Percentiles rank a stretch among this genome's conserved stretches.
Conservation (phyloP, 2,888 invertebrate species). For the Lasioglossum lativentre region DNA sequence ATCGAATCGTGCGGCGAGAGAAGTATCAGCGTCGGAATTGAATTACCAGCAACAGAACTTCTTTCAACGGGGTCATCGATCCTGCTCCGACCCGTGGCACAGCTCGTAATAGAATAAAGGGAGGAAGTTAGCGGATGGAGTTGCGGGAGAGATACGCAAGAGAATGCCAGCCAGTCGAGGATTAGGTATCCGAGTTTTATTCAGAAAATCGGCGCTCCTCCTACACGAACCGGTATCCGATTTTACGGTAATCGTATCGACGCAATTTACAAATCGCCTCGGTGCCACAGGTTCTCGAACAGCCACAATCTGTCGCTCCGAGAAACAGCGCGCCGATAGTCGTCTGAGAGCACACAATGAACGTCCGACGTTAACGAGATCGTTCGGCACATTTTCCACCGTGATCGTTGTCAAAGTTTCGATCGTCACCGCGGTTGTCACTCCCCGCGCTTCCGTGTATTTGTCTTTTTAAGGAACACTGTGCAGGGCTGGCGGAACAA, state of each 20-base stretch:
- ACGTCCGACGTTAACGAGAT: background rate
- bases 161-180: no score
- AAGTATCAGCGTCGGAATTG: background rate
- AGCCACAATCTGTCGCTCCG: background rate
- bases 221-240: background rate
- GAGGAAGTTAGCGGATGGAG: background rate
- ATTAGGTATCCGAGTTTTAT: slow-evolving; percentile 33
- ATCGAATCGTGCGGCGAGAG: background rate
- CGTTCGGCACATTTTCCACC: background rate
- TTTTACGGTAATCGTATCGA: background rate
- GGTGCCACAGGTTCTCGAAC: background rate
- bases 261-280: slow-evolving; percentile 1
- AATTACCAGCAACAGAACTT: background rate
- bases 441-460: background rate
- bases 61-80: background rate
- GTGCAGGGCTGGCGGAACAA: background rate
- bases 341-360: background rate
- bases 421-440: background rate
- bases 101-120: background rate
- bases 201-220: slow-evolving; percentile 37
- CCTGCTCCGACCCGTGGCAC: background rate
- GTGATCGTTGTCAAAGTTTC: background rate
- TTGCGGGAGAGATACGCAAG: background rate
- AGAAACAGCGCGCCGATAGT: background rate
- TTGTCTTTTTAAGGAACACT: background rate